These are phyloP conservation scores for Abscondita cerata DNA, from an alignment of 2,888 invertebrate genomes.

Conservation along the genomic window DNA sequence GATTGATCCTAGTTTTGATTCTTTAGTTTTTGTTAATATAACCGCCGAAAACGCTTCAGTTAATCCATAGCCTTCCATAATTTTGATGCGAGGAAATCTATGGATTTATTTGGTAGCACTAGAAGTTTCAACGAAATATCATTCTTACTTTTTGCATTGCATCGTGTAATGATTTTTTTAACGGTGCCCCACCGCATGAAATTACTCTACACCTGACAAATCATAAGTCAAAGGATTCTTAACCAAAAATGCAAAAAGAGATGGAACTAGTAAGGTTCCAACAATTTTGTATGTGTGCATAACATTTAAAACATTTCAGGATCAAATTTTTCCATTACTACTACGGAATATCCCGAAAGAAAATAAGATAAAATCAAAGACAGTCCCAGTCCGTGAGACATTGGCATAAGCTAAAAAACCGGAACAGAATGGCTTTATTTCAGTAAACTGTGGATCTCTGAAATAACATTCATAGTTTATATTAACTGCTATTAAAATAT, in stretches of 20 bases:
- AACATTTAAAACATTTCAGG: constrained; percentile 68
- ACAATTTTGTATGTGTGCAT: constrained; percentile 64
- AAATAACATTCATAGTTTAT: neutral
- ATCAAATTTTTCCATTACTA: constrained; percentile 65
- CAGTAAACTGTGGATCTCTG: neutral
- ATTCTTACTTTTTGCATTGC: too few species aligned
- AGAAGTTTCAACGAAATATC: too few species aligned
- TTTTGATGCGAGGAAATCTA: neutral
- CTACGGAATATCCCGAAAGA: constrained; percentile 53
- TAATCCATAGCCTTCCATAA: constrained; percentile 6
- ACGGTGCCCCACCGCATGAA: constrained; percentile 60
- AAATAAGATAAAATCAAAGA: constrained; percentile 68
- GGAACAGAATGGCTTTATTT: too few species aligned
- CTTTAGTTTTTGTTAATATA: neutral
- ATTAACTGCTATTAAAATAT: too few species aligned
- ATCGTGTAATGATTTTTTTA: constrained; percentile 51
- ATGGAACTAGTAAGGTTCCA: constrained; percentile 58
- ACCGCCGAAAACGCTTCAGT: constrained; percentile 2
- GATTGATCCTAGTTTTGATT: constrained; percentile 64
- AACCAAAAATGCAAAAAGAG: constrained; percentile 61
- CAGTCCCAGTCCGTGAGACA: constrained; percentile 85
- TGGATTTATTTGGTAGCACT: too few species aligned
- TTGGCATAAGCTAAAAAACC: constrained; percentile 71
- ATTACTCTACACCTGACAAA: constrained; percentile 56
- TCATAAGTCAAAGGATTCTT: constrained; percentile 60